phyloP scores from a whole-genome alignment of 2,113 vertebrate species.

The Sturnira hondurensis region DNA sequence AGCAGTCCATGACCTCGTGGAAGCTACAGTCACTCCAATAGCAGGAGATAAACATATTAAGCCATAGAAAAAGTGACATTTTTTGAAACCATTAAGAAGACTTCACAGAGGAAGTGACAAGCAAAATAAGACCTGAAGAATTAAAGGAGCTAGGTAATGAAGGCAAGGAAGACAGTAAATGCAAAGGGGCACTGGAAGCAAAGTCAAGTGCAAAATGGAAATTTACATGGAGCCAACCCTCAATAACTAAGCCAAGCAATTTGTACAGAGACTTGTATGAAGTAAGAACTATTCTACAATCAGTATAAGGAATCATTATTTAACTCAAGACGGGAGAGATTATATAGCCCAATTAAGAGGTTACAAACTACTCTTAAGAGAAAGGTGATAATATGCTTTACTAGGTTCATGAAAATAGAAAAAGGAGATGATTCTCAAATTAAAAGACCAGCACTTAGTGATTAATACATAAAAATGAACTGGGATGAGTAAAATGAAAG shows the following conservation, averaged over 20 bases:
- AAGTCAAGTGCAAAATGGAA: background rate
- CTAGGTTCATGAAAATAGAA: background rate
- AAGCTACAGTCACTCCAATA: background rate
- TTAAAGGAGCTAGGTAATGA: background rate
- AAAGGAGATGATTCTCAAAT: slow-evolving; percentile 19
- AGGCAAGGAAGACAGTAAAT: background rate
- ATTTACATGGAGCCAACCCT: background rate
- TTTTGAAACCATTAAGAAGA: too few relatives aligned
- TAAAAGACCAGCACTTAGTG: background rate
- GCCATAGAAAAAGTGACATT: too few relatives aligned
- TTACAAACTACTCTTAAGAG: background rate
- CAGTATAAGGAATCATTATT: slow-evolving; percentile 12
- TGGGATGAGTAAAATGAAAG: background rate
- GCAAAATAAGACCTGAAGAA: background rate
- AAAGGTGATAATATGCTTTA: slow-evolving; percentile 19
- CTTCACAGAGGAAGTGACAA: background rate
- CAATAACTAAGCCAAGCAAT: slow-evolving; percentile 18
- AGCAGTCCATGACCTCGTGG: background rate
- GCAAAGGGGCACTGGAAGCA: background rate
- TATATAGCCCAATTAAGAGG: background rate
- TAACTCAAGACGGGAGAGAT: background rate
- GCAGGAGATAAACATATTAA: background rate
- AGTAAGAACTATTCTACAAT: background rate
- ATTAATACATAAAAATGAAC: background rate
- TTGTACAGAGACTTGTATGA: background rate